Evolutionary conservation across 2,888 invertebrate genomes (phyloP).

Genomic region (Sylvicola fuscatus): DNA sequence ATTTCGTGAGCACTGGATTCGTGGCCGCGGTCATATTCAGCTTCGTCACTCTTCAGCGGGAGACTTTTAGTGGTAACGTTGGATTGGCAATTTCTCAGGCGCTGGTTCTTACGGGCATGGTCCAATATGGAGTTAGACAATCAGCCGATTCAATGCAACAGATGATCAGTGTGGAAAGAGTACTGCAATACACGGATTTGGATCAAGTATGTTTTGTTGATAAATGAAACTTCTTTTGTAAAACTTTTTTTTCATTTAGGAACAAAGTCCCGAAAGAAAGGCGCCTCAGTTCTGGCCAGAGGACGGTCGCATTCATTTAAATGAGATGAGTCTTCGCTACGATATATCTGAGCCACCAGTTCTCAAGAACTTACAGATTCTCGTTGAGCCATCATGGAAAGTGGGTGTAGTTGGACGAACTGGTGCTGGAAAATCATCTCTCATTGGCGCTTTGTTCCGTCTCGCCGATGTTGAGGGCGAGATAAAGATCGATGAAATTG

Average conservation of each 20-base stretch:
- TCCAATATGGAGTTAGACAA: conserved; percentile 45
- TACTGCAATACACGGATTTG: conserved; percentile 48
- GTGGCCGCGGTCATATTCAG: conserved; percentile 33
- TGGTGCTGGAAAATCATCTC: conserved; percentile 48
- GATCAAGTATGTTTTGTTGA: conserved; percentile 23
- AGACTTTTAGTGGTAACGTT: conserved; percentile 43
- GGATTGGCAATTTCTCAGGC: conserved; percentile 47
- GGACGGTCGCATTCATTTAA: conserved; percentile 26
- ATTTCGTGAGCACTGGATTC: conserved; percentile 39
- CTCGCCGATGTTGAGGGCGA: conserved; percentile 27
- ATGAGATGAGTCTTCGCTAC: conserved; percentile 31
- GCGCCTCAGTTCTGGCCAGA: conserved; percentile 4
- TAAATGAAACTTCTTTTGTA: background rate
- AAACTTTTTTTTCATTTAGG: background rate
- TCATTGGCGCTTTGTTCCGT: conserved; percentile 27
- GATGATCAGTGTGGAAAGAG: conserved; percentile 53
- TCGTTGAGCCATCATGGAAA: conserved; percentile 43
- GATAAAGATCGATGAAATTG: conserved; percentile 31
- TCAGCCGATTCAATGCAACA: conserved; percentile 47
- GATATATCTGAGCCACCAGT: conserved; percentile 31
- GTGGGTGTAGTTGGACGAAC: conserved; percentile 19
- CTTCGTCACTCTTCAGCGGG: conserved; percentile 24
- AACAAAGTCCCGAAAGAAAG: background rate
- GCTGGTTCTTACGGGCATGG: conserved; percentile 48
- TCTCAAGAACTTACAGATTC: conserved; percentile 42